A percentile compares a stretch with the other conserved stretches of the same genome.
Conservation (phyloP, 2,113 vertebrate species). For the pig (Sus scrofa) region DNA sequence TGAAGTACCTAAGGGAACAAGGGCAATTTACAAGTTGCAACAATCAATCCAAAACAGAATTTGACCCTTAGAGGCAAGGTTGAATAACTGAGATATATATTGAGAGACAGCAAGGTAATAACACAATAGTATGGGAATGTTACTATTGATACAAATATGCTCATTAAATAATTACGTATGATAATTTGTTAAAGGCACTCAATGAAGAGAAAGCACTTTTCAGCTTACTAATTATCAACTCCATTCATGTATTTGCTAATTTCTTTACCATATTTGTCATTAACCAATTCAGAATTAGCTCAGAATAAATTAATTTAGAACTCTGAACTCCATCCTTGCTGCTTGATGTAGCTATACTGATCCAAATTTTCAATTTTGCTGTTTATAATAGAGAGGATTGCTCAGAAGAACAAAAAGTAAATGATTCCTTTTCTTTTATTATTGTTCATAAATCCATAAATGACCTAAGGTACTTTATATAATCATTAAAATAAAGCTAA, state of each 20-base stretch:
- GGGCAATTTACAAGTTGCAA: not conserved
- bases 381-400: slow-evolving; percentile 2
- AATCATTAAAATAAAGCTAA: slow-evolving; percentile 38
- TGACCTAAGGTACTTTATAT: not conserved
- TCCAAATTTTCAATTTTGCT: slow-evolving; percentile 5
- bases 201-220: not conserved
- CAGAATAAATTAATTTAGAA: not conserved
- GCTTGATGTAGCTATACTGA: not conserved
- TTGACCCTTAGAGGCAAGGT: not conserved
- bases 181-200: not conserved
- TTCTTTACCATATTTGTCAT: not conserved
- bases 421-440: not conserved
- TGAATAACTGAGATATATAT: not conserved
- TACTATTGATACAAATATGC: not conserved
- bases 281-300: not conserved
- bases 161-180: not conserved
- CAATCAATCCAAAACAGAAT: not conserved
- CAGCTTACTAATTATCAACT: not conserved
- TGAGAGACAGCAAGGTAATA: not conserved
- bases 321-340: not conserved
- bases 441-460: slow-evolving; percentile 52
- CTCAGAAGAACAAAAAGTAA: not conserved
- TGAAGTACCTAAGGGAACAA: not conserved
- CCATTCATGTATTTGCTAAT: not conserved
- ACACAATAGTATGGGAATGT: not conserved